Evolutionary conservation across 1,140 invertebrate genomes (phyloP).

Genomic region (Mamestra configurata): DNA sequence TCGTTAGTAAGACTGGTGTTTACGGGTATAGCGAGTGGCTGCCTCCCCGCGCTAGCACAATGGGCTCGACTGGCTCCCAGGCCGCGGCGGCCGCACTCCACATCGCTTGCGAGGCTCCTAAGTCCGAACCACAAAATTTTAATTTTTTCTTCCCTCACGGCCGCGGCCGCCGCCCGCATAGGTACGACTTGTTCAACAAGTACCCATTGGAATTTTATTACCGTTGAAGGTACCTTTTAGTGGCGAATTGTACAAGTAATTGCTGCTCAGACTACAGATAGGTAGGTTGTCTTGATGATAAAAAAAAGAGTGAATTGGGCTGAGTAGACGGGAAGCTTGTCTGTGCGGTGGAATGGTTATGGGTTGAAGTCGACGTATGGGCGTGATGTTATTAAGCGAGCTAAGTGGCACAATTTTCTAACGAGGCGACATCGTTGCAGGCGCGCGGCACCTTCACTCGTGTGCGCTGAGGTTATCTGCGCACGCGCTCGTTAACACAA

Average conservation of each 20-base stretch:
- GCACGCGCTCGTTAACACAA: conserved; percentile 52
- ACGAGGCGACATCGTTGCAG: conserved; percentile 28
- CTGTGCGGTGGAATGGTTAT: not conserved
- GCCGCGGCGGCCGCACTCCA: too few species aligned
- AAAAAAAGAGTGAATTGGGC: not conserved
- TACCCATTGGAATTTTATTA: conserved; percentile 71
- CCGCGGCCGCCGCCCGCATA: conserved; percentile 69
- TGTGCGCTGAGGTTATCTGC: conserved; percentile 42
- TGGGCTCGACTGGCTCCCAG: conserved; percentile 22
- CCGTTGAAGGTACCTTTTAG: conserved; percentile 55
- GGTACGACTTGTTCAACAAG: conserved; percentile 59
- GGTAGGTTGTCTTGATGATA: not conserved
- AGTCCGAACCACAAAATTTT: conserved; percentile 78
- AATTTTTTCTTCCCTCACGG: conserved; percentile 64
- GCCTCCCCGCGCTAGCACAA: conserved; percentile 26
- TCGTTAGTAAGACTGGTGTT: not conserved
- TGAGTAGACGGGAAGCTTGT: conserved; percentile 3
- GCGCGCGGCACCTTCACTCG: conserved; percentile 49
- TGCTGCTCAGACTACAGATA: not conserved
- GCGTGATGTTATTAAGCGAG: conserved; percentile 44
- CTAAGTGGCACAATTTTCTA: conserved; percentile 53
- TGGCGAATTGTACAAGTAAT: conserved; percentile 57
- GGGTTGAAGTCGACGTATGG: conserved; percentile 2
- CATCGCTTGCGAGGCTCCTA: conserved; percentile 56
- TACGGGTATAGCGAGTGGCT: not conserved